Evolutionary conservation across 2,888 invertebrate species (phyloP).

Genomic region (Drosophila suboccidentalis): DNA sequence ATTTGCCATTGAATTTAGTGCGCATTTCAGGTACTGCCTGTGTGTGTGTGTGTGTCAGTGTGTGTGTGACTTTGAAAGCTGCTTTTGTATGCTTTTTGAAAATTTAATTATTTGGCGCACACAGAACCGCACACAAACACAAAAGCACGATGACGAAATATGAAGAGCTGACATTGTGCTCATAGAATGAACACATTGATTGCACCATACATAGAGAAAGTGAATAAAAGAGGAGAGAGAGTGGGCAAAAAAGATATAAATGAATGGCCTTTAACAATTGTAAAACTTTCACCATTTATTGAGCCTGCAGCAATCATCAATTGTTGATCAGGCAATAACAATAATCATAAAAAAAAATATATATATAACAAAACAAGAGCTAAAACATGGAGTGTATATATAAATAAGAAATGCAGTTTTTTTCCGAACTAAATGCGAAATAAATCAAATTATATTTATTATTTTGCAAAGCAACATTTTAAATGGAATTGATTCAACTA

Average conservation of each 20-base stretch:
- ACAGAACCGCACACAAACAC: constrained; percentile 36
- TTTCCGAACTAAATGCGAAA: neutral
- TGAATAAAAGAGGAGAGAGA: neutral
- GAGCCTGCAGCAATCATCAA: constrained; percentile 8
- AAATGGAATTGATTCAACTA: constrained; percentile 1
- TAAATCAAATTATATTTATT: constrained; percentile 1
- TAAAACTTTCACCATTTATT: constrained; percentile 5
- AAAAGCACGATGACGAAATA: constrained; percentile 30
- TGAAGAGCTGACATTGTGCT: constrained; percentile 32
- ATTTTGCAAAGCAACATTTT: neutral
- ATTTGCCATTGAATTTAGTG: constrained; percentile 64
- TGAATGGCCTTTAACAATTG: constrained; percentile 18
- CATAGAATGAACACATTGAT: constrained; percentile 32
- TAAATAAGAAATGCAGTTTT: neutral
- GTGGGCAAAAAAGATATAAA: neutral
- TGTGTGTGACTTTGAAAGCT: constrained; percentile 63
- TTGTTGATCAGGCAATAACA: constrained; percentile 2
- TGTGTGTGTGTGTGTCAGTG: constrained; percentile 8
- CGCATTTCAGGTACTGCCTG: constrained; percentile 33
- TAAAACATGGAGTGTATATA: neutral
- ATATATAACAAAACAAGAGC: neutral
- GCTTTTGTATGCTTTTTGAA: constrained; percentile 67
- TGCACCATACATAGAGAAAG: constrained; percentile 13
- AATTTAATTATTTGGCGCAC: constrained; percentile 74
- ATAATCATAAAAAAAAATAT: neutral